Percentiles rank a stretch among this genome's conserved stretches.
Evolutionary conservation across 2,797 vertebrate species (phyloP).

Genomic region (Margarornis squamiger): DNA sequence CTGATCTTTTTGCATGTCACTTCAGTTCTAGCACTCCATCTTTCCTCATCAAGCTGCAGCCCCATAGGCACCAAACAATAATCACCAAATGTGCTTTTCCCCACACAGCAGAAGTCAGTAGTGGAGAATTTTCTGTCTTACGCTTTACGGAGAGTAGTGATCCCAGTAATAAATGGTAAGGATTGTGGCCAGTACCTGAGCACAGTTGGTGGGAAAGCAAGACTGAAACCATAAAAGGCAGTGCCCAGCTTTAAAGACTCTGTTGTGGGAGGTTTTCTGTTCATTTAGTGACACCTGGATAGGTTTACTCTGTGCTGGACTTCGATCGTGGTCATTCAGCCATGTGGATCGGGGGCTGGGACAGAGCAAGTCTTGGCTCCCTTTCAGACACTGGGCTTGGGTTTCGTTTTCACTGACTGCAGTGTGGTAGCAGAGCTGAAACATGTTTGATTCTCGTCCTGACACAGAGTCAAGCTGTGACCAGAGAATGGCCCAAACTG

Average conservation of each 20-base stretch:
- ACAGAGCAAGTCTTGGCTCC: not conserved
- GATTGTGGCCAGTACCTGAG: not conserved
- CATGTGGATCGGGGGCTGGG: not conserved
- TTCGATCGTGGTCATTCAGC: not conserved
- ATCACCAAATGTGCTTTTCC: not conserved
- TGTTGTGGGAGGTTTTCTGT: not conserved
- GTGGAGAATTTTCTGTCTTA: constrained; percentile 66
- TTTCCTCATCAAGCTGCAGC: not conserved
- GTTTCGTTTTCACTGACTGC: not conserved
- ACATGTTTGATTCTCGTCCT: not conserved
- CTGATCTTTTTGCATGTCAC: not conserved
- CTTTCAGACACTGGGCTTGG: not conserved
- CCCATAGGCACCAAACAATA: not conserved
- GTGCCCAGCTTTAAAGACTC: not conserved
- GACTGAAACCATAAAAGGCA: not conserved
- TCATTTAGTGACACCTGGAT: not conserved
- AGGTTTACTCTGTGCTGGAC: not conserved
- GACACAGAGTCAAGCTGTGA: not conserved
- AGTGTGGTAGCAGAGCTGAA: not conserved
- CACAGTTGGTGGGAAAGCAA: not conserved
- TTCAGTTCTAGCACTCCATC: not conserved
- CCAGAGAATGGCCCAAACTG: not conserved
- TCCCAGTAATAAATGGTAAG: constrained; percentile 68
- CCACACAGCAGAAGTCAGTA: constrained; percentile 37
- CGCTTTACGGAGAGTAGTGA: constrained; percentile 51